These are phyloP conservation scores for Acinonyx jubatus DNA, from an alignment of 2,113 vertebrate genomes.

Conservation along the genomic window DNA sequence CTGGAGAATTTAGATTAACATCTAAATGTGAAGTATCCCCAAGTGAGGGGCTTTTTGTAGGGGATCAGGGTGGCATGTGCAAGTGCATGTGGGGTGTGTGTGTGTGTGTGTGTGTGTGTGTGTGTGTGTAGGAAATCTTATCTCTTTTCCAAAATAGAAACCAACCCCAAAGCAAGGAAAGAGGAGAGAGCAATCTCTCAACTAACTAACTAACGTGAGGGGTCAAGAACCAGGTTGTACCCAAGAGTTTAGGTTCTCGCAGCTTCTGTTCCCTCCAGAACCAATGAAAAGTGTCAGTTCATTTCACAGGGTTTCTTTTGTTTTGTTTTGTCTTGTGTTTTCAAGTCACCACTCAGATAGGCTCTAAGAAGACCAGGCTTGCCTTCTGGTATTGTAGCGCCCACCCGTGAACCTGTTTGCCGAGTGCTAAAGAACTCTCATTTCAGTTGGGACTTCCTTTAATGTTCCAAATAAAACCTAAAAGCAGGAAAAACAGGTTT, in stretches of 20 bases:
- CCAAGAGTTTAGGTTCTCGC: accelerated
- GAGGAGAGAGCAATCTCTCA: background rate
- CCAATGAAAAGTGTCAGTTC: background rate
- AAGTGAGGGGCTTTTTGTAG: too few species aligned
- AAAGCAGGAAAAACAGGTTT: background rate
- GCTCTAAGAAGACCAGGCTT: background rate
- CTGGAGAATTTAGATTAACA: background rate
- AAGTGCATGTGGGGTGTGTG: too few species aligned
- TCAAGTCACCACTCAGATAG: background rate
- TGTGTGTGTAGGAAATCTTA: background rate
- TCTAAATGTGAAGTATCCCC: background rate
- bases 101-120: too few species aligned
- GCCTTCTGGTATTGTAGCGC: background rate
- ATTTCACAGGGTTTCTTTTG: too few species aligned
- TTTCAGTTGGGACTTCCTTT: background rate
- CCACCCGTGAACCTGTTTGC: background rate
- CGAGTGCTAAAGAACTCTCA: background rate
- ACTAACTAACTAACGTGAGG: background rate
- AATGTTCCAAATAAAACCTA: background rate
- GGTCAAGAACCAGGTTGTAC: accelerated
- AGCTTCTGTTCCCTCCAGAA: background rate
- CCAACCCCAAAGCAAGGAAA: background rate
- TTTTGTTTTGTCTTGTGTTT: too few species aligned
- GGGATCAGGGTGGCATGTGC: background rate
- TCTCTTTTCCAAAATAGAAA: background rate